A percentile compares a stretch with the other conserved stretches of the same genome.
Evolutionary conservation across 1,140 invertebrate genomes (phyloP).

Genomic region (Uloborus diversus): DNA sequence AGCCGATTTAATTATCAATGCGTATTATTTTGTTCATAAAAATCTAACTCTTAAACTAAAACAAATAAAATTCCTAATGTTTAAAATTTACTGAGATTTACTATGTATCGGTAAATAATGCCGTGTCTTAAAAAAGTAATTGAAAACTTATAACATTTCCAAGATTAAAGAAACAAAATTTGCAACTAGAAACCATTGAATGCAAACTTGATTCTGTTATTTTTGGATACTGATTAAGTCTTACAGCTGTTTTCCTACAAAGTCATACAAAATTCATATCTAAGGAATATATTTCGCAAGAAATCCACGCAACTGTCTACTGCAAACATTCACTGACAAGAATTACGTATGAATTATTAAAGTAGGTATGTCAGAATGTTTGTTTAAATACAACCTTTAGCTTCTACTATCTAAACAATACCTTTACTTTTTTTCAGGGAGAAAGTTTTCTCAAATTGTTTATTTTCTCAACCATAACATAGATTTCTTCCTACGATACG

Average conservation of each 20-base stretch:
- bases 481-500: conserved; percentile 12
- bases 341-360: conserved; percentile 39
- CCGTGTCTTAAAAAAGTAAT: no score
- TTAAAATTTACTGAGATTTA: no score
- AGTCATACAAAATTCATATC: conserved; percentile 31
- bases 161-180: no score
- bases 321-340: neutral
- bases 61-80: no score
- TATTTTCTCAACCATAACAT: conserved; percentile 14
- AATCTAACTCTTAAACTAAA: no score
- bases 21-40: no score
- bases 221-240: neutral
- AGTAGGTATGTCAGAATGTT: conserved; percentile 14
- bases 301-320: neutral
- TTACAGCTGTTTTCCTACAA: neutral
- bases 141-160: no score
- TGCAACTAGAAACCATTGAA: no score
- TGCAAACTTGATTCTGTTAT: no score
- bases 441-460: conserved; percentile 4
- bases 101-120: no score
- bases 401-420: conserved; percentile 3
- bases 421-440: neutral
- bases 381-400: conserved; percentile 38
- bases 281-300: conserved; percentile 2
- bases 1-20: no score